Conservation (phyloP, 30 jellyfish, hydroid and myxozoan genomes). For the Cassiopea xamachana region DNA sequence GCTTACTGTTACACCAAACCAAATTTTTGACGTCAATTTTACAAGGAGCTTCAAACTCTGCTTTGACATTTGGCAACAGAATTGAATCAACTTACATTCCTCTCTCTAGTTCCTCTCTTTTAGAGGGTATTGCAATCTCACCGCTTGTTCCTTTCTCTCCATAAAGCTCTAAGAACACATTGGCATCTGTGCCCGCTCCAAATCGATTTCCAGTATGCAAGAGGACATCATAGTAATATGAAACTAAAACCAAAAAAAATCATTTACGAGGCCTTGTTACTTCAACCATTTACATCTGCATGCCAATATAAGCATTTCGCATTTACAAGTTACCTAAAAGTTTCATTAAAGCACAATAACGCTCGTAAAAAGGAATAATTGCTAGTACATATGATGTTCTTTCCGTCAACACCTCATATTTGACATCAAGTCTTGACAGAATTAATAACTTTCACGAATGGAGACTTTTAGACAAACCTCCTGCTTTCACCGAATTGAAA, state of each 20-base stretch:
- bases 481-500: slow-evolving; percentile 31
- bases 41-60: background rate
- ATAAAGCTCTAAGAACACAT: slow-evolving; percentile 65
- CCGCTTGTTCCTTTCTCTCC: slow-evolving; percentile 91
- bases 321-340: no score
- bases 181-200: slow-evolving; percentile 98
- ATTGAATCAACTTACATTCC: slow-evolving; percentile 82
- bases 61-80: background rate
- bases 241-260: slow-evolving; percentile 42
- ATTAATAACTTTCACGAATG: no score
- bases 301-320: no score
- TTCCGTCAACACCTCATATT: no score
- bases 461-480: slow-evolving; percentile 10
- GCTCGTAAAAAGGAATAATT: no score
- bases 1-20: no score
- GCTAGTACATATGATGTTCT: no score
- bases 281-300: no score
- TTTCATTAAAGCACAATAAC: no score
- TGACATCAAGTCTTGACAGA: no score
- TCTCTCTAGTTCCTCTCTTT: slow-evolving; percentile 87
- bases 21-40: no score
- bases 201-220: slow-evolving; percentile 88
- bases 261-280: background rate
- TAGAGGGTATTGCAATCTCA: slow-evolving; percentile 71
- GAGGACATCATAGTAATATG: slow-evolving; percentile 76